These are phyloP conservation scores for Pristionchus arcanus DNA, from an alignment of 2,888 invertebrate genomes.

Conservation along the genomic window DNA sequence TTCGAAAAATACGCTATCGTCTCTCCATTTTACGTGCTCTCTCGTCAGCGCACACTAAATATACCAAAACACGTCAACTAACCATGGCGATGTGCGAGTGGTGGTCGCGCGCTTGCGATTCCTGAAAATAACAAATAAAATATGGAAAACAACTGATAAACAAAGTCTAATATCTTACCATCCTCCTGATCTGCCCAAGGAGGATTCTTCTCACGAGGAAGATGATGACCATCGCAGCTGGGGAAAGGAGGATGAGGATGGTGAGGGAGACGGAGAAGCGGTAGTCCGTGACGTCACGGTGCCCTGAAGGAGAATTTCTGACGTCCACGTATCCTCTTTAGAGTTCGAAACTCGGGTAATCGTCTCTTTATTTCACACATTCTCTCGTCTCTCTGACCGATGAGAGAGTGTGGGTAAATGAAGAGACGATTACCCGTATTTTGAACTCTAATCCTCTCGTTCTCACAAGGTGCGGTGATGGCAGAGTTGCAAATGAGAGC, in stretches of 20 bases:
- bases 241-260: background rate
- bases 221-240: background rate
- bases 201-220: background rate
- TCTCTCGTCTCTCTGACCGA: background rate
- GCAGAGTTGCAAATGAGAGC: no score
- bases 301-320: background rate
- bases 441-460: no score
- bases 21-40: no score
- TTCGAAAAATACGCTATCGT: no score
- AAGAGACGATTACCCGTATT: background rate
- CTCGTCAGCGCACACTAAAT: no score
- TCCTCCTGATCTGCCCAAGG: background rate
- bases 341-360: background rate
- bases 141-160: background rate
- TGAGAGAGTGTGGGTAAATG: background rate
- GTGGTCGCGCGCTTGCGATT: background rate
- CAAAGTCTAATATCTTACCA: background rate
- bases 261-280: background rate
- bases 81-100: slow-evolving; percentile 13
- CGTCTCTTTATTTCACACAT: background rate
- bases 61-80: background rate
- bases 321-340: background rate
- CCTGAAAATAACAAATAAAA: background rate
- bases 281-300: background rate
- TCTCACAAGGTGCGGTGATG: no score